Base-by-base conservation (phyloP, 2,888 invertebrate species). In the Anticlea derivata region DNA sequence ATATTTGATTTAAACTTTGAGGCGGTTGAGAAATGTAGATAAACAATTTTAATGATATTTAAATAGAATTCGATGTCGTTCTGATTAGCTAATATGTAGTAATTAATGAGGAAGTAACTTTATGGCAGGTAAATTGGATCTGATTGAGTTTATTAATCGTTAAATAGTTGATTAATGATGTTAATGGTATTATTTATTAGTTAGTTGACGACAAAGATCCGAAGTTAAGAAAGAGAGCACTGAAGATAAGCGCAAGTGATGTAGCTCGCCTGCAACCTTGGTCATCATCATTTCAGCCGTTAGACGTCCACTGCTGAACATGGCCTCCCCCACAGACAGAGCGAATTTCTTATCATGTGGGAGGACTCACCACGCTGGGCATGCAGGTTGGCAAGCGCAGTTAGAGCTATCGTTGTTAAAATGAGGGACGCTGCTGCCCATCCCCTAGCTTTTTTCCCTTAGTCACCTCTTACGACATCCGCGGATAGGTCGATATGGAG, bases 51-150 rank as follows among this genome's bases (percentile, higher is more conserved):
- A 40, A 40, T 45, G 11, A 8, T 31, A 44, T 53, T 48, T 35
- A 40, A 53, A 53, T 48, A 11, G 7, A 31, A 52, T 52, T 38
- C 38, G 39, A 44, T 44, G 44, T 40, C 35, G 34, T 29, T 23
- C 2, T 22, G 44, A 48, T 48, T 53, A 53, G 44, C 53, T 53
- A 44, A 53, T 48, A 44, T 26, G 30, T 23, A n/a, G 43, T 52
- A 48, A 53, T 53, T 53, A 53, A 53, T 48, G 48, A 48, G 53
- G 53, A 53, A 48, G 44, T 31, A n/a, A 7, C 23, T 44, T 53
- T 45, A 49, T 53, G 35, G 48, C 43, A 23, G 27, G 31, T 47
- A 38, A 52, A 47, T 51, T 46, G 34, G 38, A 53, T 40, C 43
- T 53, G 52, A 47, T 52, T 52, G 23, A 20, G 47, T 48, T 34